A percentile compares a stretch with the other conserved stretches of the same genome.
phyloP scores from a whole-genome alignment of 2,113 vertebrate genomes.

The Pangasianodon gigas region DNA sequence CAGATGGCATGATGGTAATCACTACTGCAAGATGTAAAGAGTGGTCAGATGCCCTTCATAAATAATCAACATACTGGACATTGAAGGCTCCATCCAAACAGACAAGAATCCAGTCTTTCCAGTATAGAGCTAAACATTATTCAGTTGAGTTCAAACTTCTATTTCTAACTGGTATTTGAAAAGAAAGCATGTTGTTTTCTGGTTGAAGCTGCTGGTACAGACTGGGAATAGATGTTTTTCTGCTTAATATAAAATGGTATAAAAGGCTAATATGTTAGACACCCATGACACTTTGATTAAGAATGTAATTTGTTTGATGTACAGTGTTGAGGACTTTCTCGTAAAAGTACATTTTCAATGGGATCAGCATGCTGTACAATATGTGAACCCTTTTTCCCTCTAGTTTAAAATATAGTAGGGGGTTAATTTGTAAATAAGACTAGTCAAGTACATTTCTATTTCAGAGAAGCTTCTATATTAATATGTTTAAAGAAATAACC shows the following conservation, averaged over 20 bases:
- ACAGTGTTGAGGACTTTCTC: constrained; percentile 8
- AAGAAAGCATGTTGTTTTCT: constrained; percentile 19
- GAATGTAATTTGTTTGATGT: constrained; percentile 27
- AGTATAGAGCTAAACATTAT: constrained; percentile 21
- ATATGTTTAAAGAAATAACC: constrained; percentile 49
- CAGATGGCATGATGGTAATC: constrained; percentile 52
- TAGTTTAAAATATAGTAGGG: constrained; percentile 66
- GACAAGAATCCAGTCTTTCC: constrained; percentile 4
- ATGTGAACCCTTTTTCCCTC: constrained; percentile 57
- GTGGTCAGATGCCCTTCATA: constrained; percentile 55
- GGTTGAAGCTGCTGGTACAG: constrained; percentile 30
- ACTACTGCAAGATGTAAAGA: constrained; percentile 54
- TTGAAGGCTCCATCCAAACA: not conserved
- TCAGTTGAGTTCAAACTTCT: not conserved
- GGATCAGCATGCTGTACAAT: constrained; percentile 35
- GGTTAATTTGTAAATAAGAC: constrained; percentile 75
- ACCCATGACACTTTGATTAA: constrained; percentile 16
- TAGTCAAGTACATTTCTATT: constrained; percentile 68
- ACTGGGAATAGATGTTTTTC: constrained; percentile 21
- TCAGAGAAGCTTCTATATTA: constrained; percentile 56
- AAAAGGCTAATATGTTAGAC: not conserved
- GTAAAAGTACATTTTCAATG: not conserved
- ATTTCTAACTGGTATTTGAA: constrained; percentile 22
- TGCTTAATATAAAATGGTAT: constrained; percentile 8
- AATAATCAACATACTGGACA: not conserved